A percentile compares a stretch with the other conserved stretches of the same genome.
Evolutionary conservation across 2,797 vertebrate genomes (phyloP).

Genomic region (Orientallactaga sibirica): DNA sequence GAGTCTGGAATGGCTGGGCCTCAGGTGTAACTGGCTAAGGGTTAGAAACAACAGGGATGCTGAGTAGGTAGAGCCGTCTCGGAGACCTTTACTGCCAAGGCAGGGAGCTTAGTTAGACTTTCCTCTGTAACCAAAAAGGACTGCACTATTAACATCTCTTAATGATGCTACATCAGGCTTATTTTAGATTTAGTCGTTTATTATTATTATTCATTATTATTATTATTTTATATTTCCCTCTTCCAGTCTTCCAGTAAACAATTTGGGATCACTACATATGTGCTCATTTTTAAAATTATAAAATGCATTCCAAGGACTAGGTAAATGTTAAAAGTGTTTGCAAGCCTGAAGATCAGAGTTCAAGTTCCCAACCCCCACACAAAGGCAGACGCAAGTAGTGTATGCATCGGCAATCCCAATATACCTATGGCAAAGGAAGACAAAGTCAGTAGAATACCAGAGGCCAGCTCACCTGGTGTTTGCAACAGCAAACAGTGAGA

Average conservation of each 20-base stretch:
- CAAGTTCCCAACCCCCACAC: too few relatives aligned
- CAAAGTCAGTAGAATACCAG: too few relatives aligned
- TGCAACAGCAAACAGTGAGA: too few relatives aligned
- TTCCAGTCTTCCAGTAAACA: background rate
- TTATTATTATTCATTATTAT: background rate
- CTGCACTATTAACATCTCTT: background rate
- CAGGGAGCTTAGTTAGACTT: background rate
- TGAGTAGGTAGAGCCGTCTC: background rate
- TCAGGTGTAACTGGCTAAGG: background rate
- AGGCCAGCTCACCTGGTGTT: too few relatives aligned
- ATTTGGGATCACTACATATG: background rate
- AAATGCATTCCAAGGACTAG: background rate
- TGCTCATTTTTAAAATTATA: background rate
- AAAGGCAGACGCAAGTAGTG: too few relatives aligned
- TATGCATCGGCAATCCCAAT: too few relatives aligned
- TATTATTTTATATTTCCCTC: constrained; percentile 46
- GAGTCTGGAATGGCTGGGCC: background rate
- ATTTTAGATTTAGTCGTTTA: constrained; percentile 50
- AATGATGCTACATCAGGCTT: background rate
- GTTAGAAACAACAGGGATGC: background rate
- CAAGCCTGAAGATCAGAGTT: too few relatives aligned
- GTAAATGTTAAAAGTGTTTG: too few relatives aligned
- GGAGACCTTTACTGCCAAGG: background rate
- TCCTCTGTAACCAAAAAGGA: background rate
- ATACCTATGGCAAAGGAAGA: too few relatives aligned